Conservation (phyloP, 1,140 invertebrate genomes). For the Heliconius hermathena region DNA sequence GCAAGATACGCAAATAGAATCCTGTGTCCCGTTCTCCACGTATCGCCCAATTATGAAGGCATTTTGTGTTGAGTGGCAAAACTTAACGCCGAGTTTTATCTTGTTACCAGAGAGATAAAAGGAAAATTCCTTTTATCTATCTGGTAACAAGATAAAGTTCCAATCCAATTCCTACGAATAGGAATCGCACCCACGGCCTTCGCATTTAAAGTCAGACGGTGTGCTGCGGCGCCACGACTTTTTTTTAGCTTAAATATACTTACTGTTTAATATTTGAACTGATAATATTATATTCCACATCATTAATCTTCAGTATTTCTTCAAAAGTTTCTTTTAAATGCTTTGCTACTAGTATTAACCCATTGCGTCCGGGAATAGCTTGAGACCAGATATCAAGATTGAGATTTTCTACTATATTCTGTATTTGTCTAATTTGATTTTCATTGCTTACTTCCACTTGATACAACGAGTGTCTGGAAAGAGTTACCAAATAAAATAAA, state of each 20-base stretch:
- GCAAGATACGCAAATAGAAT: no score
- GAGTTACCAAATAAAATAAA: background rate
- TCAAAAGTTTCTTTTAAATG: constrained; percentile 37
- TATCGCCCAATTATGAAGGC: background rate
- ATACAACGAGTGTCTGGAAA: constrained; percentile 35
- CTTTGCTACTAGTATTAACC: constrained; percentile 38
- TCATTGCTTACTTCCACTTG: constrained; percentile 27
- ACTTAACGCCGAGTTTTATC: background rate
- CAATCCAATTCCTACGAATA: no score
- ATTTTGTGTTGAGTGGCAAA: background rate
- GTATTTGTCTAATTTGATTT: background rate
- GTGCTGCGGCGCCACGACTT: background rate
- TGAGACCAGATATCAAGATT: constrained; percentile 34
- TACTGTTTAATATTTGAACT: constrained; percentile 47
- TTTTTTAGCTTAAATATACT: constrained; percentile 29
- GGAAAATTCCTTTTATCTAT: no score
- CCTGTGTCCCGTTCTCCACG: no score
- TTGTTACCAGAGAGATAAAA: background rate
- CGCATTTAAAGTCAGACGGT: background rate
- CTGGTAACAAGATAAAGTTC: no score
- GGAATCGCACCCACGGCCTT: background rate
- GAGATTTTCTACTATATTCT: constrained; percentile 11
- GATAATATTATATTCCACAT: constrained; percentile 37
- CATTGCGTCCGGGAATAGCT: constrained; percentile 18
- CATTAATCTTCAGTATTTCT: constrained; percentile 25